Base-by-base conservation (phyloP, 2,888 invertebrate species). In the Arrhopalites spinosus region DNA sequence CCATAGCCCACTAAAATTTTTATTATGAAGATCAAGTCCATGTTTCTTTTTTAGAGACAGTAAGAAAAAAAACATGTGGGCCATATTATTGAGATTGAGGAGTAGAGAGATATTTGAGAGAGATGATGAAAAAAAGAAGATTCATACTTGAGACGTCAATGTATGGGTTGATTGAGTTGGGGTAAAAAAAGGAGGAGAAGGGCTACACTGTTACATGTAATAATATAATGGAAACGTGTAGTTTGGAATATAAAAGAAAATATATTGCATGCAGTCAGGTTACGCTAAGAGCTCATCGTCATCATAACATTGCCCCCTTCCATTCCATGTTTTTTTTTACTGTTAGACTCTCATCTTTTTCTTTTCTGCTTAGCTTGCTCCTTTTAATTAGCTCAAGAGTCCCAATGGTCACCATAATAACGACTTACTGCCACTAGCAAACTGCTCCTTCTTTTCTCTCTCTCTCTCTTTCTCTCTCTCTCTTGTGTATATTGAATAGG, bases 371-470 rank as follows among this genome's bases (percentile, higher is more conserved):
- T 68, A 61, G 76, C 73, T 76, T 73, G 64, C 72, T 76, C 69
- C 72, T 76, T 76, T 76, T 76, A 76, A 76, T 76, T 76, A 76
- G 61, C 73, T 67, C 45, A 76, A 59, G 56, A 15, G 17, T 20
- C n/a, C 56, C n/a, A n/a, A 13, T 15, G 20, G 56, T 15, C 56
- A 56, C 56, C n/a, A 56, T 25, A n/a, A n/a, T n/a, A n/a, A n/a
- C 25, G 23, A 23, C 20, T 59, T 13, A 7, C n/a, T n/a, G 7
- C 56, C n/a, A 56, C 56, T 56, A 56, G 5, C 53, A 11, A 2
- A 53, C 53, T 53, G 3, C 17, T 53, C 5, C 53, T 53, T 53
- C 8, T 45, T n/a, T n/a, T 53, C n/a, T 53, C 20, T 53, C 17
- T 59, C 20, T 59, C n/a, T 20, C 59, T 25, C 15, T 15, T 23